Evolutionary conservation across 2,888 invertebrate genomes (phyloP).

Genomic region (Frankliniella fusca): DNA sequence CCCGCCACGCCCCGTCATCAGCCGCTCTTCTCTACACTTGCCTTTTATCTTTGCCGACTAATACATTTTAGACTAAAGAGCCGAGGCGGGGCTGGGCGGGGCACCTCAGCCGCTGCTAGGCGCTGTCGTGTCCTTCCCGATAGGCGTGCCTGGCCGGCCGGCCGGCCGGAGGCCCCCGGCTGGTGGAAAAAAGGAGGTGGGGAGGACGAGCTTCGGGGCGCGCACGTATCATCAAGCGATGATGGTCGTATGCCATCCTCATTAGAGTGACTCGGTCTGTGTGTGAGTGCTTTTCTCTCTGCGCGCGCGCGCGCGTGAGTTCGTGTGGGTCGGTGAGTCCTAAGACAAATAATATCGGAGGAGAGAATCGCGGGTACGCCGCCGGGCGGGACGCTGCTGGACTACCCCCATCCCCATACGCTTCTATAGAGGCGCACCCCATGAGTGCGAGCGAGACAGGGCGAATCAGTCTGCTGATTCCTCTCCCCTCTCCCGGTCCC

Average conservation of each 20-base stretch:
- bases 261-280: not conserved
- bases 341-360: too few species aligned
- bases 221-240: not conserved
- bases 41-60: not conserved
- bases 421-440: too few species aligned
- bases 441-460: too few species aligned
- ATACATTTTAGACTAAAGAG: not conserved
- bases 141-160: not conserved
- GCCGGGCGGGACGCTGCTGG: too few species aligned
- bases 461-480: too few species aligned
- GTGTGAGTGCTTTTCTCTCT: not conserved
- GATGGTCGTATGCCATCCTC: constrained; percentile 12
- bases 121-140: too few species aligned
- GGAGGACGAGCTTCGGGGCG: not conserved
- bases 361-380: too few species aligned
- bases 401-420: too few species aligned
- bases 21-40: not conserved
- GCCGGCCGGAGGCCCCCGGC: too few species aligned
- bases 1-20: not conserved
- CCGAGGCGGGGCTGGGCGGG: too few species aligned
- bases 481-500: too few species aligned
- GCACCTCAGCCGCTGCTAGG: not conserved
- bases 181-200: not conserved
- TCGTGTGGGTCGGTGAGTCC: too few species aligned
- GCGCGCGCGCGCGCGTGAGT: not conserved